These are phyloP conservation scores for Brachypterus glaber DNA, from an alignment of 2,888 invertebrate species.

Conservation along the genomic window DNA sequence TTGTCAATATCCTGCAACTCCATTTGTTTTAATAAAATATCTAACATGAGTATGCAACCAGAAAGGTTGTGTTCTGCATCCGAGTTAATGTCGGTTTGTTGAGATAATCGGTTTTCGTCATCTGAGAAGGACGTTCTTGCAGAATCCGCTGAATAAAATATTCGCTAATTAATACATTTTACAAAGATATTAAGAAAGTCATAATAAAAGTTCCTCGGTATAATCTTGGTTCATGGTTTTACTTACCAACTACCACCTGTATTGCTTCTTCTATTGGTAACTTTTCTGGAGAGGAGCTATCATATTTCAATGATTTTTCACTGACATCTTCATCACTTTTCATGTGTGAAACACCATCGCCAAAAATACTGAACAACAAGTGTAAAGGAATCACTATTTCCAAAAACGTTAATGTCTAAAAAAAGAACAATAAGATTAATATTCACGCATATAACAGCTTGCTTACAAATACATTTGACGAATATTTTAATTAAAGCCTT, in stretches of 20 bases:
- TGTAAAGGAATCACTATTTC: constrained; percentile 84
- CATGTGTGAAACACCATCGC: constrained; percentile 73
- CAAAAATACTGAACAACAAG: constrained; percentile 83
- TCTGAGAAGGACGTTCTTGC: constrained; percentile 60
- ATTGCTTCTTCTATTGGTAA: too few species aligned
- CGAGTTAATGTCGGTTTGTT: constrained; percentile 58
- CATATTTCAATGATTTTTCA: constrained; percentile 39
- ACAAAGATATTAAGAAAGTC: constrained; percentile 8
- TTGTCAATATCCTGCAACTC: constrained; percentile 77
- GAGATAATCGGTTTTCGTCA: constrained; percentile 52
- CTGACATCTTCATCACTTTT: constrained; percentile 35
- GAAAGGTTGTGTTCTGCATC: constrained; percentile 74
- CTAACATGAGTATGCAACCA: constrained; percentile 93
- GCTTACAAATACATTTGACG: neutral
- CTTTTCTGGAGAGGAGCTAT: too few species aligned
- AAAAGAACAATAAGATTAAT: constrained; percentile 18
- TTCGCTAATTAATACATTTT: too few species aligned
- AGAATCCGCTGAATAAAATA: constrained; percentile 51
- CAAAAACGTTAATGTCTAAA: constrained; percentile 71
- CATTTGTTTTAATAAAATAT: constrained; percentile 90
- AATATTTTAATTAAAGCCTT: neutral
- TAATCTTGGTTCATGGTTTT: too few species aligned
- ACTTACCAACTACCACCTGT: too few species aligned
- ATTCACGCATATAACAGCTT: too few species aligned
- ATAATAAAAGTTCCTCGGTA: too few species aligned